phyloP scores from a whole-genome alignment of 2,113 vertebrate genomes.

The Paramormyrops kingsleyae region DNA sequence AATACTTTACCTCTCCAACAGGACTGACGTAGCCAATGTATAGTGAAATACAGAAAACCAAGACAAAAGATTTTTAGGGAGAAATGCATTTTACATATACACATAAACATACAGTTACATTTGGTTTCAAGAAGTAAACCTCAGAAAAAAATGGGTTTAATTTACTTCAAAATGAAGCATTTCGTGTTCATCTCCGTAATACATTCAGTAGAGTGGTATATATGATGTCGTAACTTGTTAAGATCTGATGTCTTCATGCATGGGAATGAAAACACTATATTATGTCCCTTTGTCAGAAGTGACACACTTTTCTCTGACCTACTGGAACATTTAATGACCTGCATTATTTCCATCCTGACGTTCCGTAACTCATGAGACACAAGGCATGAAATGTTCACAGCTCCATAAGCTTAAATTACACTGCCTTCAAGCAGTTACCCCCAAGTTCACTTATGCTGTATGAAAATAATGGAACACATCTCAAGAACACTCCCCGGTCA shows the following conservation, averaged over 20 bases:
- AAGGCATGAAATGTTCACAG: constrained; percentile 54
- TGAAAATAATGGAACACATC: constrained; percentile 28
- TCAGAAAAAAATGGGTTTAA: neutral
- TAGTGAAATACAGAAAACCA: neutral
- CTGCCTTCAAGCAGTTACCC: constrained; percentile 39
- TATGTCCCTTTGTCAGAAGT: constrained; percentile 44
- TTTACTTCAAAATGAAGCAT: neutral
- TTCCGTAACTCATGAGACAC: constrained; percentile 53
- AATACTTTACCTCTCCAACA: neutral
- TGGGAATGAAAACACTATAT: constrained; percentile 30
- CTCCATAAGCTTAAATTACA: constrained; percentile 27
- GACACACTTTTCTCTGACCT: constrained; percentile 48
- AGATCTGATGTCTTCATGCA: neutral
- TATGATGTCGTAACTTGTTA: neutral
- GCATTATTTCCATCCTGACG: constrained; percentile 61
- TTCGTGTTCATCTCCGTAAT: neutral
- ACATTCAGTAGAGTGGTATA: neutral
- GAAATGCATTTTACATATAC: neutral
- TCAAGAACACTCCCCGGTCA: neutral
- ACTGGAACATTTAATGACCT: constrained; percentile 66
- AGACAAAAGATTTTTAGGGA: neutral
- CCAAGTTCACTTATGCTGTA: constrained; percentile 18
- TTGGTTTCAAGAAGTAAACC: neutral
- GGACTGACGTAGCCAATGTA: neutral
- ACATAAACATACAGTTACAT: neutral